Evolutionary conservation across 2,113 vertebrate species (phyloP).

Genomic region (Nesoenas mayeri): DNA sequence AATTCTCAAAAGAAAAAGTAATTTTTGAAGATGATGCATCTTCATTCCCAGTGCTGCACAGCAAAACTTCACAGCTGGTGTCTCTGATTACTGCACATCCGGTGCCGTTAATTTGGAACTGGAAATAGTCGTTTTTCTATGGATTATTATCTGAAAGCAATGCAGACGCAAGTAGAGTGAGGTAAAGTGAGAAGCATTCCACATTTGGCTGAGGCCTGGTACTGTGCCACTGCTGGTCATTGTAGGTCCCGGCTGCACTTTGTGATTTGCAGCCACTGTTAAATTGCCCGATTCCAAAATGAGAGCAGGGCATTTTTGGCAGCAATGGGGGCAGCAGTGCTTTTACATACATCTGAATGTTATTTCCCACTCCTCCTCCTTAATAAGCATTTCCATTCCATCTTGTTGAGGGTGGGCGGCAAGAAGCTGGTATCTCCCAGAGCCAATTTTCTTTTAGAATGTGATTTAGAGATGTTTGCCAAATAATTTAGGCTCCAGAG

Average conservation of each 20-base stretch:
- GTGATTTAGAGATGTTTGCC: neutral
- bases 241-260: neutral
- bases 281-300: neutral
- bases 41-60: neutral
- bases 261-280: neutral
- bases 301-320: neutral
- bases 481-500: neutral
- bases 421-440: neutral
- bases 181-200: neutral
- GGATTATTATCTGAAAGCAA: neutral
- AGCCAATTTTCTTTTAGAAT: neutral
- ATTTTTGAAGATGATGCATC: neutral
- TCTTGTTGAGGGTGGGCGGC: neutral
- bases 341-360: neutral
- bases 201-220: neutral
- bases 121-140: neutral
- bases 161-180: neutral
- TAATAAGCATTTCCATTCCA: neutral
- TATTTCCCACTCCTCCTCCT: neutral
- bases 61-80: constrained; percentile 15
- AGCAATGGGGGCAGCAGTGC: neutral
- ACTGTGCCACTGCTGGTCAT: neutral
- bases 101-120: neutral
- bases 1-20: neutral
- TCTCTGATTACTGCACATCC: neutral